These are phyloP conservation scores for Cheumatopsyche charites DNA, from an alignment of 1,140 invertebrate species.

Conservation along the genomic window DNA sequence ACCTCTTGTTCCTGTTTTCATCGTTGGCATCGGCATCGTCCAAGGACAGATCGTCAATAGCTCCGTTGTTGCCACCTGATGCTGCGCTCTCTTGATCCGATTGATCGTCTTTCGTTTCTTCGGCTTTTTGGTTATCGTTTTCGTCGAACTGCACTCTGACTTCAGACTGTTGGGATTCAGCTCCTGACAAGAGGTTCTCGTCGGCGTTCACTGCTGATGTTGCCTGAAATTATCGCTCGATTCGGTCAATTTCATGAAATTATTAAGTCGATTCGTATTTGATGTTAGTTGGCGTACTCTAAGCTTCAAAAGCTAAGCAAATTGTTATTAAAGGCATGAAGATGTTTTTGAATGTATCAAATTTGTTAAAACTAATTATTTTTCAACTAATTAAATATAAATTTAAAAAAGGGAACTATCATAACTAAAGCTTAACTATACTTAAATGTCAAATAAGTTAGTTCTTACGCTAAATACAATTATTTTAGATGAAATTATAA, in stretches of 20 bases:
- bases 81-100: conserved; percentile 62
- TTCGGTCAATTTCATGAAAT: background rate
- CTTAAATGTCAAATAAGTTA: too few species aligned
- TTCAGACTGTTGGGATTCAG: conserved; percentile 68
- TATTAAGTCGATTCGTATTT: background rate
- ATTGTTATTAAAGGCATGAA: too few species aligned
- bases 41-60: conserved; percentile 65
- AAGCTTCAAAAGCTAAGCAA: too few species aligned
- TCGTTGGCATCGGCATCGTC: conserved; percentile 71
- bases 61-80: conserved; percentile 58
- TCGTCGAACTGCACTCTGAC: conserved; percentile 69
- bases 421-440: too few species aligned
- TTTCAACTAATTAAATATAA: too few species aligned
- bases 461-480: too few species aligned
- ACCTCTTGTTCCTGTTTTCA: conserved; percentile 79
- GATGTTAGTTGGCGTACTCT: too few species aligned
- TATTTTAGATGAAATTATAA: background rate
- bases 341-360: too few species aligned
- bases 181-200: conserved; percentile 60
- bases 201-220: conserved; percentile 55
- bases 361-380: too few species aligned
- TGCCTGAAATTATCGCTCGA: conserved; percentile 55
- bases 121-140: conserved; percentile 55
- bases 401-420: too few species aligned
- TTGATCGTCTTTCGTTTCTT: conserved; percentile 53